phyloP scores from a whole-genome alignment of 2,113 vertebrate genomes.

The Dipodomys spectabilis region DNA sequence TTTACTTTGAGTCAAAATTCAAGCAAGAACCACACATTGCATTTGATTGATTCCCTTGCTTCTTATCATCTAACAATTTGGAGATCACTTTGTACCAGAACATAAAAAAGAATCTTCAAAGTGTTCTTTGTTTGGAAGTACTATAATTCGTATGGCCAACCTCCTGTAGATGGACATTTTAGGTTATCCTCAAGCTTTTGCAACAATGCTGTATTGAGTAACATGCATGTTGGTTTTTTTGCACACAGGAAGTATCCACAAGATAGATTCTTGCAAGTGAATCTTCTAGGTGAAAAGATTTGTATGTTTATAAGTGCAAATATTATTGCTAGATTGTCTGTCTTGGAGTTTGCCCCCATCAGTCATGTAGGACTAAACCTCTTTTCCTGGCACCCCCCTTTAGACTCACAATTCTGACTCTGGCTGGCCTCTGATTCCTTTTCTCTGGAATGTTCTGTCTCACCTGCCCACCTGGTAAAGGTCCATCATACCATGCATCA shows the following conservation, averaged over 20 bases:
- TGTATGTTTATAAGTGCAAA: slow-evolving; percentile 38
- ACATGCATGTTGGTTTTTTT: neutral
- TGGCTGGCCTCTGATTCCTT: neutral
- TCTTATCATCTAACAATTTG: slow-evolving; percentile 40
- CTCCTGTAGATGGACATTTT: slow-evolving; percentile 28
- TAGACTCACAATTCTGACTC: neutral
- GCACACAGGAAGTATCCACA: slow-evolving; percentile 15
- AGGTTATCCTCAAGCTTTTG: slow-evolving; percentile 46
- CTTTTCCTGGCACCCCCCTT: neutral
- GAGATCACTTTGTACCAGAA: slow-evolving; percentile 53
- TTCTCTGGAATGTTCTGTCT: neutral
- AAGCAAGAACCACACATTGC: neutral
- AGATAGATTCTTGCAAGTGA: slow-evolving; percentile 50
- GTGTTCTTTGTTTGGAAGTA: neutral
- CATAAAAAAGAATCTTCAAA: neutral
- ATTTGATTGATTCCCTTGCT: slow-evolving; percentile 10
- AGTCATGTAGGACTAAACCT: neutral
- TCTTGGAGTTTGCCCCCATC: neutral
- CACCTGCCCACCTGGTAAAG: neutral
- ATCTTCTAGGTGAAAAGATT: slow-evolving; percentile 42
- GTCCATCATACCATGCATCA: neutral
- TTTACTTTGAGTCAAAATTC: slow-evolving; percentile 37
- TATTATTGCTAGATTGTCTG: neutral
- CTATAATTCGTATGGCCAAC: neutral
- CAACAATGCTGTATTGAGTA: slow-evolving; percentile 8